A percentile compares a stretch with the other conserved stretches of the same genome.
These are phyloP conservation scores for Enoplolaimus lenunculus DNA, from an alignment of 2,888 invertebrate species.

Conservation along the genomic window DNA sequence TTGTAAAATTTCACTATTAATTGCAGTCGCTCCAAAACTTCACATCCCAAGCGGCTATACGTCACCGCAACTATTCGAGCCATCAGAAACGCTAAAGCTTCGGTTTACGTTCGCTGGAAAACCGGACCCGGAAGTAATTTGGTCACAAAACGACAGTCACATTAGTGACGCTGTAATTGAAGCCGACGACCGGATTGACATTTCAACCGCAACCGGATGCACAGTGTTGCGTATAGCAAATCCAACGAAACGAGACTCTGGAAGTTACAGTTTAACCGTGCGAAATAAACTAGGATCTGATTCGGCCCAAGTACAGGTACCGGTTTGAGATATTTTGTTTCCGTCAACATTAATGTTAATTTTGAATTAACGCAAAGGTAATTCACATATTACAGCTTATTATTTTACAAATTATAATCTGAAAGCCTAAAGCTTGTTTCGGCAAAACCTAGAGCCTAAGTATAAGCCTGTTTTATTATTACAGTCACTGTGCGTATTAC, in stretches of 20 bases:
- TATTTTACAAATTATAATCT: no score
- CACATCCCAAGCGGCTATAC: constrained; percentile 21
- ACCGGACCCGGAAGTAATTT: constrained; percentile 64
- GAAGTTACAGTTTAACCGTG: constrained; percentile 38
- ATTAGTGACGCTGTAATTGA: neutral
- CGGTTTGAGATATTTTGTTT: no score
- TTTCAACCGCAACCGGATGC: constrained; percentile 32
- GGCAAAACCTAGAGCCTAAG: no score
- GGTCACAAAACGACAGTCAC: constrained; percentile 66
- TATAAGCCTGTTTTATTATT: no score
- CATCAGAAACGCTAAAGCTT: constrained; percentile 18
- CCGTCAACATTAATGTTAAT: no score
- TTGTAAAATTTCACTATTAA: no score
- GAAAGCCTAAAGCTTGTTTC: no score
- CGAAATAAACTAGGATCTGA: constrained; percentile 42
- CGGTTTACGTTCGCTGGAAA: constrained; percentile 43
- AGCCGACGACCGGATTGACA: constrained; percentile 27
- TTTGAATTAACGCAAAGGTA: no score
- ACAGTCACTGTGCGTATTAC: no score
- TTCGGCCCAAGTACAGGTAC: neutral
- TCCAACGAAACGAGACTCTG: constrained; percentile 36
- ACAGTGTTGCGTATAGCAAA: constrained; percentile 34
- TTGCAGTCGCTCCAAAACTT: constrained; percentile 20
- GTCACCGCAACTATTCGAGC: constrained; percentile 19
- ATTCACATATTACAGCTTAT: no score